Base-by-base conservation (phyloP, 2,113 vertebrate species). In the Pseudorectes ferrugineus region DNA sequence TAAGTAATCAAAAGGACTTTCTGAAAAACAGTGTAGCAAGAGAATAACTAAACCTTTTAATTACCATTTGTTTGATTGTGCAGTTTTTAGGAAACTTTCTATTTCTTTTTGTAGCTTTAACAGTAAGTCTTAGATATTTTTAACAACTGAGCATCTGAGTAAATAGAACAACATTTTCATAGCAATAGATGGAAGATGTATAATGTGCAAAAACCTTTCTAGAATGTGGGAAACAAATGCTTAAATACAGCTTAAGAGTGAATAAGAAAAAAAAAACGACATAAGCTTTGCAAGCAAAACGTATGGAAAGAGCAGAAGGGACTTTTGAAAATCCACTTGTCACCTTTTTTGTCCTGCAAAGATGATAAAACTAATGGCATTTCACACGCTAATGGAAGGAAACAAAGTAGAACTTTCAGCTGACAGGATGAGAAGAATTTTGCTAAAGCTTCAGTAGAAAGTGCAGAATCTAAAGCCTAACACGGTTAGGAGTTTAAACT, bases 371-470 rank as follows among this genome's bases (percentile, higher is more conserved):
- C 40, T 67, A 65, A 78, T 33, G 42, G 6, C n/a, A 91, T 91
- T 95, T 95, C 73, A 85, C 80, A 87, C 49, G 28, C 17, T 85
- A 31, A 2, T 78, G 62, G 46, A 91, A 85, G 46, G 71, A 85
- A 59, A 91, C 86, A 94, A 92, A 91, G 52, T 57, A 89, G 57
- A 75, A 25, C 29, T 93, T 95, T 68, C 84, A 79, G 65, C 8
- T 95, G 77, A 87, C 23, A 75, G 77, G 49, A n/a, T 92, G 74
- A 89, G 72, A 93, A 92, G 70, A 85, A 92, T 93, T 86, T 89
- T 87, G 31, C 70, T 92, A 85, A 86, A 84, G 40, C 65, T 72
- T 51, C 48, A 86, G 40, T 52, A 42, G 42, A 36, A 91, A 87
- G 29, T 19, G 21, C n/a, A 65, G 73, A 85, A 72, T 75, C 73